phyloP scores from a whole-genome alignment of 2,797 vertebrate species.

The Notamacropus eugenii region DNA sequence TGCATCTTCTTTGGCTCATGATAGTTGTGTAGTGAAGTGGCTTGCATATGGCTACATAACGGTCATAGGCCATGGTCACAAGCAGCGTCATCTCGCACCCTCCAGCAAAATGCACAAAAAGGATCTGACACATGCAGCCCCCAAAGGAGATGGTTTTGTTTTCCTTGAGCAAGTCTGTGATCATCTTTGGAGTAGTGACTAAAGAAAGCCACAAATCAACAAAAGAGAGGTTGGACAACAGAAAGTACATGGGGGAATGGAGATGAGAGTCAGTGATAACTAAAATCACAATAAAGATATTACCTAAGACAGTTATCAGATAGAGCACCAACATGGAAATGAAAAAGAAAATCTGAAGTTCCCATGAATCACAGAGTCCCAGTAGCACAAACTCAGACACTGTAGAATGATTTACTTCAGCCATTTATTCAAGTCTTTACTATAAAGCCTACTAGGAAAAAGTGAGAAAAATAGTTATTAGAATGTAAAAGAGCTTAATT shows the following conservation, averaged over 20 bases:
- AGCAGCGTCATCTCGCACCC: conserved; percentile 73
- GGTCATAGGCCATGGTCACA: conserved; percentile 66
- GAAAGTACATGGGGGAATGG: conserved; percentile 79
- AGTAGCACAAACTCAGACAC: conserved; percentile 72
- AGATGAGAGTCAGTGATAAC: conserved; percentile 64
- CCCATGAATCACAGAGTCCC: conserved; percentile 64
- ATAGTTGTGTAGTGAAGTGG: conserved; percentile 75
- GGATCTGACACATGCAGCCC: conserved; percentile 76
- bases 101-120: conserved; percentile 68
- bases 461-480: background rate
- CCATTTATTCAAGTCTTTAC: conserved; percentile 31
- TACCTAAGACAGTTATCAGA: conserved; percentile 65
- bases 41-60: conserved; percentile 65
- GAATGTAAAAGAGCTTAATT: background rate
- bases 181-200: conserved; percentile 75
- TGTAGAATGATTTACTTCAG: conserved; percentile 64
- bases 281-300: conserved; percentile 61
- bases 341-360: conserved; percentile 57
- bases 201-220: conserved; percentile 75
- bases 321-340: conserved; percentile 63
- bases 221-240: conserved; percentile 76
- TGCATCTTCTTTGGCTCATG: conserved; percentile 67
- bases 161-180: conserved; percentile 64
- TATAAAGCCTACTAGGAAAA: conserved; percentile 2
- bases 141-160: conserved; percentile 75